phyloP scores from a whole-genome alignment of 1,140 invertebrate species.

The Vanessa atalanta region DNA sequence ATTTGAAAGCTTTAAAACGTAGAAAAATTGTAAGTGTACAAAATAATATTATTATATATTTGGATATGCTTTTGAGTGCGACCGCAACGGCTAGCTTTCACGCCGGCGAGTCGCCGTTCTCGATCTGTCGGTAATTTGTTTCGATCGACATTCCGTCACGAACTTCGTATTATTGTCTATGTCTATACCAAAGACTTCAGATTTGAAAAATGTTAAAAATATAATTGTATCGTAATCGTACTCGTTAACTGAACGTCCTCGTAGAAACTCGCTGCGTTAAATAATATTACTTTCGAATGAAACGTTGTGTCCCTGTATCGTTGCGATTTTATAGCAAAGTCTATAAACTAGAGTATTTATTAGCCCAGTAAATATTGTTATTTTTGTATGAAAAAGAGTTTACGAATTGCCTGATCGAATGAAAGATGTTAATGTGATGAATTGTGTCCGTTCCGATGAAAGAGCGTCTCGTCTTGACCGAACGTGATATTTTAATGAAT shows the following conservation, averaged over 20 bases:
- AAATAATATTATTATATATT: slow-evolving; percentile 57
- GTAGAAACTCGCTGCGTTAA: slow-evolving; percentile 10
- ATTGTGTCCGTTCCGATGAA: slow-evolving; percentile 1
- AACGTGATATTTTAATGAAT: slow-evolving; percentile 22
- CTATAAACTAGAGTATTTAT: slow-evolving; percentile 19
- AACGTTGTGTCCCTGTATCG: slow-evolving; percentile 22
- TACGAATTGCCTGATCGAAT: neutral
- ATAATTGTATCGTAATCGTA: slow-evolving; percentile 16
- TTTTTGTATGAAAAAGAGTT: slow-evolving; percentile 34
- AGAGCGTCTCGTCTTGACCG: slow-evolving; percentile 14
- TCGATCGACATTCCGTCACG: slow-evolving; percentile 44
- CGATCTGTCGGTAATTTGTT: slow-evolving; percentile 32
- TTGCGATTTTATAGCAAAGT: slow-evolving; percentile 33
- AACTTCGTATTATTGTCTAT: slow-evolving; percentile 37
- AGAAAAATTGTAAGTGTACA: slow-evolving; percentile 63
- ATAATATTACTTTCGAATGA: slow-evolving; percentile 16
- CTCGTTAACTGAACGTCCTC: slow-evolving; percentile 19
- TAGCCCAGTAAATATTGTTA: slow-evolving; percentile 36
- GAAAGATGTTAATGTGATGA: neutral
- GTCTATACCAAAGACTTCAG: slow-evolving; percentile 49
- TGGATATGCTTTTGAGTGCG: slow-evolving; percentile 46
- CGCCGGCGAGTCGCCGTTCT: slow-evolving; percentile 8
- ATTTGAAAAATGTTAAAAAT: slow-evolving; percentile 31
- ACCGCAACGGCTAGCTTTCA: slow-evolving; percentile 14
- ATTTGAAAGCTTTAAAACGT: slow-evolving; percentile 73